Evolutionary conservation across 2,113 vertebrate species (phyloP).

Genomic region (Silurus glanis): DNA sequence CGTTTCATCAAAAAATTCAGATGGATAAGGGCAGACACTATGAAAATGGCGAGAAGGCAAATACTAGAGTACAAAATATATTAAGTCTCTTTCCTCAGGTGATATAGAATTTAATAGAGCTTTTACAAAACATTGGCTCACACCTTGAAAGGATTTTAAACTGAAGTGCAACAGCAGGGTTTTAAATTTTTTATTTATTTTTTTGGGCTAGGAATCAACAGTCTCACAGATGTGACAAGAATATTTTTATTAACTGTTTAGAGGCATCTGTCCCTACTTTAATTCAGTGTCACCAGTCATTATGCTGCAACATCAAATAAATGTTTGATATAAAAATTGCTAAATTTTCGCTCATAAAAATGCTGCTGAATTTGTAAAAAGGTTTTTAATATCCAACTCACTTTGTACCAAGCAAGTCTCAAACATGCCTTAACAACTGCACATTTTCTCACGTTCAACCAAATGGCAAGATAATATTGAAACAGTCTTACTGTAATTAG

Average conservation of each 20-base stretch:
- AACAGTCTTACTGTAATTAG: not conserved
- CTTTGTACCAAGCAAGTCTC: not conserved
- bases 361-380: not conserved
- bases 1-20: constrained; percentile 41
- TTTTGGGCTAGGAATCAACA: not conserved
- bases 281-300: not conserved
- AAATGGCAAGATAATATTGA: not conserved
- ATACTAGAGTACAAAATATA: not conserved
- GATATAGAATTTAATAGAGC: not conserved
- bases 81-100: not conserved
- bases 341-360: not conserved
- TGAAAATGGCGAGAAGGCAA: constrained; percentile 8
- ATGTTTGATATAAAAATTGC: not conserved
- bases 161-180: not conserved
- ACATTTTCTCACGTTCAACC: not conserved
- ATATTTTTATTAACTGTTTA: not conserved
- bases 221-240: not conserved
- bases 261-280: not conserved
- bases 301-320: not conserved
- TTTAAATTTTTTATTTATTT: not conserved
- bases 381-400: not conserved
- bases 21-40: constrained; percentile 12
- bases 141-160: not conserved
- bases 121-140: not conserved
- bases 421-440: not conserved